Percentiles rank a stretch among this genome's conserved stretches.
phyloP scores from a whole-genome alignment of 1,140 invertebrate genomes.

The Helicoverpa armigera region DNA sequence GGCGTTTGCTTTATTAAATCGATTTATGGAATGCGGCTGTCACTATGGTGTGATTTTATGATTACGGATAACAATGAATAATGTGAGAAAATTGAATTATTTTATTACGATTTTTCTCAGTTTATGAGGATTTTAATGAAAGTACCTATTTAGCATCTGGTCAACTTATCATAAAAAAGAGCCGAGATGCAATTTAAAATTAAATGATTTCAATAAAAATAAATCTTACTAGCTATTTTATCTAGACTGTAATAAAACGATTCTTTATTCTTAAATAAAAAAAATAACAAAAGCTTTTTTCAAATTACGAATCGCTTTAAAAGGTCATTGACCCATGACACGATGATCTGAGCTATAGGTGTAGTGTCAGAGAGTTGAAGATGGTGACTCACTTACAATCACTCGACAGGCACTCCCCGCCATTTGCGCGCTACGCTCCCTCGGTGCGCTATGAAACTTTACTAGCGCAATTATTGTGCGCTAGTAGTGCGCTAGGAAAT shows the following conservation, averaged over 20 bases:
- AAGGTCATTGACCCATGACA: slow-evolving; percentile 21
- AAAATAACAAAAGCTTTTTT: too few relatives aligned
- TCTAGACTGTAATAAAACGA: too few relatives aligned
- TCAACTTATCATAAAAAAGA: too few relatives aligned
- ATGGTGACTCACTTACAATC: slow-evolving; percentile 20
- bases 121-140: background rate
- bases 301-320: background rate
- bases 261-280: too few relatives aligned
- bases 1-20: background rate
- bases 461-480: slow-evolving; percentile 28
- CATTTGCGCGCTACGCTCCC: slow-evolving; percentile 24
- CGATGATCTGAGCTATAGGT: slow-evolving; percentile 9
- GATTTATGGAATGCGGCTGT: background rate
- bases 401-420: slow-evolving; percentile 38
- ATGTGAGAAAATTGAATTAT: background rate
- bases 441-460: slow-evolving; percentile 22
- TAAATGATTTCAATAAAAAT: too few relatives aligned
- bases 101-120: background rate
- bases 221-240: too few relatives aligned
- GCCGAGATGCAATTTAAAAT: too few relatives aligned
- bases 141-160: too few relatives aligned
- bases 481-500: background rate
- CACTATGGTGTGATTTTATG: background rate
- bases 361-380: slow-evolving; percentile 5
- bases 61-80: background rate